Percentiles rank a stretch among this genome's conserved stretches.
Evolutionary conservation across 2,797 vertebrate species (phyloP).

Genomic region (Dermochelys coriacea): DNA sequence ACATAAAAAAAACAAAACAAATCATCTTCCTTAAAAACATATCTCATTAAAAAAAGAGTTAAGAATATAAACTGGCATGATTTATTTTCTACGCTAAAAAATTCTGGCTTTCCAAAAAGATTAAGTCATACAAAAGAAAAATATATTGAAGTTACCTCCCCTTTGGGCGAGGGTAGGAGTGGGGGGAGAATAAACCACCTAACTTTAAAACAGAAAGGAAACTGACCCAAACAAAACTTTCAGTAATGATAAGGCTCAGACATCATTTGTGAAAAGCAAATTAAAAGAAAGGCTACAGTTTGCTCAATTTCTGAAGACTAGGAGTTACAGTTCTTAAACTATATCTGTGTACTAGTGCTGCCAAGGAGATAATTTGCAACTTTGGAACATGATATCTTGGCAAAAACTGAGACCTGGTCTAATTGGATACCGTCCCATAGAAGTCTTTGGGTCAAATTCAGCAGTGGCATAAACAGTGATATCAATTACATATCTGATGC

Average conservation of each 20-base stretch:
- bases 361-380: neutral
- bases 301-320: neutral
- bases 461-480: neutral
- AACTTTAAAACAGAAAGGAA: neutral
- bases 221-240: neutral
- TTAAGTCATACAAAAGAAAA: neutral
- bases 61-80: neutral
- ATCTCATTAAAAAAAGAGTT: constrained; percentile 35
- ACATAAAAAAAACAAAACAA: constrained; percentile 8
- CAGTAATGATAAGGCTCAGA: neutral
- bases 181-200: neutral
- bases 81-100: constrained; percentile 29
- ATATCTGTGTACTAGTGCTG: neutral
- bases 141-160: neutral
- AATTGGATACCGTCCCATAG: neutral
- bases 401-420: neutral
- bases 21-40: constrained; percentile 36
- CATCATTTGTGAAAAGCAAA: neutral
- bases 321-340: neutral
- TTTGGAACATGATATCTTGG: neutral
- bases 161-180: neutral
- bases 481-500: neutral
- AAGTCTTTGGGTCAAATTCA: neutral
- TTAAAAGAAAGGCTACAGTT: neutral
- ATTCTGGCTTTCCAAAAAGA: constrained; percentile 7